Percentiles rank a stretch among this genome's conserved stretches.
Conservation (phyloP, 2,888 invertebrate species). For the Trilocha varians region DNA sequence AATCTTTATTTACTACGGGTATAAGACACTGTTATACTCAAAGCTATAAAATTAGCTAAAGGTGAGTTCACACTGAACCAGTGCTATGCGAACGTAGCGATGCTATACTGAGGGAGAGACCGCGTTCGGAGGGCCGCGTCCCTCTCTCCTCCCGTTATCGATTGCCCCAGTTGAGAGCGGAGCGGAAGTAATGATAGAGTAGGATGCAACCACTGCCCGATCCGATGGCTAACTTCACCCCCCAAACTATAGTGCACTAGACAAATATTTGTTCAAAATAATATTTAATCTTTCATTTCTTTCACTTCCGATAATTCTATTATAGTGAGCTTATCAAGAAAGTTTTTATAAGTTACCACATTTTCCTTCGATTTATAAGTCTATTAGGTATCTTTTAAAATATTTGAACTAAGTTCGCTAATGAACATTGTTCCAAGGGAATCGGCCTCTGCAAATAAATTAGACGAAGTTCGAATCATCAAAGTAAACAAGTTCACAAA, state of each 20-base stretch:
- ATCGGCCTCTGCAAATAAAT: constrained; percentile 42
- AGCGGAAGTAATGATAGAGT: constrained; percentile 71
- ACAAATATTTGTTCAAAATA: constrained; percentile 60
- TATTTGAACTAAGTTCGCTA: constrained; percentile 12
- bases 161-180: constrained; percentile 78
- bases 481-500: constrained; percentile 68
- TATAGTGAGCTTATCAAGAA: constrained; percentile 22
- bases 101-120: constrained; percentile 35
- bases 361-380: background rate
- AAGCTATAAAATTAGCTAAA: constrained; percentile 20
- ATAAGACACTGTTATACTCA: constrained; percentile 9
- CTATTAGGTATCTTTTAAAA: background rate
- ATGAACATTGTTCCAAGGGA: constrained; percentile 21
- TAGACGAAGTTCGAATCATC: constrained; percentile 55
- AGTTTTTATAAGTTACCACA: background rate
- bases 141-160: constrained; percentile 63
- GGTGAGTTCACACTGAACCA: constrained; percentile 50
- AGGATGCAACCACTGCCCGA: constrained; percentile 70
- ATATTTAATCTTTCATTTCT: constrained; percentile 57
- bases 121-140: constrained; percentile 28
- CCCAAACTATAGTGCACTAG: constrained; percentile 58
- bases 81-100: constrained; percentile 68
- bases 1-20: background rate
- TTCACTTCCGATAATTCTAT: constrained; percentile 32
- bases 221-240: constrained; percentile 54